phyloP scores from a whole-genome alignment of 2,113 vertebrate species.

The Peromyscus leucopus region DNA sequence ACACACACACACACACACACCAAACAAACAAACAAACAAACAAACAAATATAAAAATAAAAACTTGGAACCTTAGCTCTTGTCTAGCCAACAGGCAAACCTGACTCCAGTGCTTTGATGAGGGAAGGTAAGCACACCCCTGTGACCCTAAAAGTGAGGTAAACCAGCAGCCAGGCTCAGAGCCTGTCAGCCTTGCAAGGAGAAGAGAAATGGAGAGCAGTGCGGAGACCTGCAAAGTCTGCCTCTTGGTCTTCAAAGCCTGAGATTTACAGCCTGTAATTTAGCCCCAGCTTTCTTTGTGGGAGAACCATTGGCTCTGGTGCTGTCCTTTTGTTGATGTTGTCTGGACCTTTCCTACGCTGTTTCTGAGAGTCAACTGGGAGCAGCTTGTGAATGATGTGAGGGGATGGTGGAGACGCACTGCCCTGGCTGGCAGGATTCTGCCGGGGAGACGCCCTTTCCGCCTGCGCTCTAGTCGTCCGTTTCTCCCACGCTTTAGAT shows the following conservation, averaged over 20 bases:
- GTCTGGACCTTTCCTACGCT: neutral
- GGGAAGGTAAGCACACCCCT: neutral
- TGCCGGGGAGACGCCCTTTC: neutral
- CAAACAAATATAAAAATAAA: neutral
- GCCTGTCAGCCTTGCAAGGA: neutral
- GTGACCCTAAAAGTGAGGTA: too few species aligned
- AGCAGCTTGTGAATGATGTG: neutral
- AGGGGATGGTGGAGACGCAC: neutral
- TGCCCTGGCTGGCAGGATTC: neutral
- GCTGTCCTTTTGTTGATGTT: neutral
- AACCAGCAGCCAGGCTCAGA: neutral
- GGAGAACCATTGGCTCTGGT: neutral
- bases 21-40: neutral
- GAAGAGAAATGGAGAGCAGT: neutral
- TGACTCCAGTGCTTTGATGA: neutral
- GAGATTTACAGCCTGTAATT: slow-evolving; percentile 36
- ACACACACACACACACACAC: neutral
- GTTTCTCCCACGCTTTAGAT: neutral
- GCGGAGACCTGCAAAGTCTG: neutral
- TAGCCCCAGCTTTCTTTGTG: neutral
- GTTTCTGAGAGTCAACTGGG: neutral
- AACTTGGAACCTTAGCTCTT: neutral
- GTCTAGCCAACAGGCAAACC: neutral
- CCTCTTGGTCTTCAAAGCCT: slow-evolving; percentile 20
- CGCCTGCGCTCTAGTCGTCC: neutral